Conservation (phyloP, 2,888 invertebrate species). For the Melipona bicolor region DNA sequence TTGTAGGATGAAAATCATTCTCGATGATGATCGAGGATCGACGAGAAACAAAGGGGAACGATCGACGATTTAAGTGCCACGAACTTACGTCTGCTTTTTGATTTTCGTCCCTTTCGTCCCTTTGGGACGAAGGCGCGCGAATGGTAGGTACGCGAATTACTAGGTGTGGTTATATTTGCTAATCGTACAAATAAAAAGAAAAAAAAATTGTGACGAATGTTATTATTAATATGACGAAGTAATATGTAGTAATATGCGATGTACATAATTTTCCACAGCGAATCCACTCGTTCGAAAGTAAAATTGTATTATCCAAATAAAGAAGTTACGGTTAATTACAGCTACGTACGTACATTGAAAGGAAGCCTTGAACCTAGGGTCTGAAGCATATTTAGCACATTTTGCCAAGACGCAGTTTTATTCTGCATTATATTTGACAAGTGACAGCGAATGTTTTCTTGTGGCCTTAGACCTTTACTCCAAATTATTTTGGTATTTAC, state of each 20-base stretch:
- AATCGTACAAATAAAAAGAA: background rate
- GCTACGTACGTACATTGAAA: background rate
- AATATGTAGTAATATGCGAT: background rate
- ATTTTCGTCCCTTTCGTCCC: background rate
- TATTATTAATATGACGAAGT: background rate
- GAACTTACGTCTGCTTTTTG: background rate
- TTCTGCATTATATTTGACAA: no score
- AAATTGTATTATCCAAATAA: background rate
- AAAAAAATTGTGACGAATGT: background rate
- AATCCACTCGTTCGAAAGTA: background rate
- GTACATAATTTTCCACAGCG: background rate
- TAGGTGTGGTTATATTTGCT: background rate
- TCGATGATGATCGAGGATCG: background rate
- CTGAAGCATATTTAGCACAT: background rate
- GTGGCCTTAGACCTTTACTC: no score
- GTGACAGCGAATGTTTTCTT: no score
- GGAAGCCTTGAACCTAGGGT: no score
- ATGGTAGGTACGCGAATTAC: background rate
- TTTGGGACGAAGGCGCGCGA: background rate
- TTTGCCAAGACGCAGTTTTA: background rate
- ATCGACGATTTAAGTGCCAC: slow-evolving; percentile 17
- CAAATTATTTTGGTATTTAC: no score
- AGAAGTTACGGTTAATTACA: background rate
- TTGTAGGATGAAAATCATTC: background rate
- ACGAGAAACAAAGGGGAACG: background rate